Percentiles rank a stretch among this genome's conserved stretches.
These are phyloP conservation scores for Oasisia sp. DNA, from an alignment of 2,888 invertebrate species.

Conservation along the genomic window DNA sequence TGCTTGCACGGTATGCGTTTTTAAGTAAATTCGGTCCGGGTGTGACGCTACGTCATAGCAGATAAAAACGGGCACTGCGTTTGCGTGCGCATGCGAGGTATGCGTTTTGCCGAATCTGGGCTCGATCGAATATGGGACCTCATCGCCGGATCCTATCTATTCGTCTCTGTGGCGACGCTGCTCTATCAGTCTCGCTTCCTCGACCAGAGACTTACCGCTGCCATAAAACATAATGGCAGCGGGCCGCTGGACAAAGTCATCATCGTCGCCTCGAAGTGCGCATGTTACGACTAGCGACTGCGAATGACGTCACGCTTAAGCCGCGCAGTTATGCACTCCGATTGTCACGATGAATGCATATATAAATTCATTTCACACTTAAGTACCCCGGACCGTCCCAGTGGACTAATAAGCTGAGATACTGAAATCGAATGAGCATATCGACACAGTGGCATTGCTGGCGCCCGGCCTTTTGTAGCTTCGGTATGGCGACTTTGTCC, in stretches of 20 bases:
- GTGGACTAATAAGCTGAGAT: neutral
- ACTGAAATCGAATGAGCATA: neutral
- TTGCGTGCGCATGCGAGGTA: too few species aligned
- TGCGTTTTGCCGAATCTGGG: too few species aligned
- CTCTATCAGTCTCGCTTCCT: neutral
- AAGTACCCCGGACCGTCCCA: neutral
- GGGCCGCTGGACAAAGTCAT: neutral
- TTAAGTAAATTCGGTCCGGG: too few species aligned
- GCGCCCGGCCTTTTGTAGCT: neutral
- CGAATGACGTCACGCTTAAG: neutral
- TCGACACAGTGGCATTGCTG: neutral
- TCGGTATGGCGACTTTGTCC: neutral
- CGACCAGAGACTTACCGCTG: neutral
- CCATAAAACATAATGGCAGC: neutral
- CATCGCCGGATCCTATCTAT: neutral
- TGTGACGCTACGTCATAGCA: too few species aligned
- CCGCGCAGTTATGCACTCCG: neutral
- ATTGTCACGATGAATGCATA: conserved; percentile 5
- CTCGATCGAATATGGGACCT: too few species aligned
- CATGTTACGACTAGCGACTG: neutral
- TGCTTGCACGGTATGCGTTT: too few species aligned
- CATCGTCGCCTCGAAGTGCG: neutral
- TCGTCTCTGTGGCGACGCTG: neutral
- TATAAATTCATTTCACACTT: conserved; percentile 5
- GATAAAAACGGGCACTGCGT: too few species aligned